Conservation (phyloP, 2,888 invertebrate species). For the Macaria liturata region DNA sequence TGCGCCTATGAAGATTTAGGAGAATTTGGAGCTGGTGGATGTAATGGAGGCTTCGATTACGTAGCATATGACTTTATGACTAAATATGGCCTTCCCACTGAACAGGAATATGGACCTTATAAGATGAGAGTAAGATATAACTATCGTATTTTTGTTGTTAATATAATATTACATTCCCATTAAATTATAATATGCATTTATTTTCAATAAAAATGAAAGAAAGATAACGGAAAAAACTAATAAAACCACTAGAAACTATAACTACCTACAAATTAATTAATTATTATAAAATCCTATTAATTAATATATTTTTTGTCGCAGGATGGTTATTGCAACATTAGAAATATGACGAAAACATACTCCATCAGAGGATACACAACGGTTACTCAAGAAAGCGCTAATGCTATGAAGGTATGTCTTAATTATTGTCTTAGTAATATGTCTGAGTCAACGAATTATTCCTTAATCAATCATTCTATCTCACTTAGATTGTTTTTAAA, state of each 20-base stretch:
- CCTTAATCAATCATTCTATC: too few relatives aligned
- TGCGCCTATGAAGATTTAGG: conserved; percentile 72
- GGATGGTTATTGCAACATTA: conserved; percentile 92
- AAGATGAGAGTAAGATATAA: conserved; percentile 57
- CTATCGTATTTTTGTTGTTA: too few relatives aligned
- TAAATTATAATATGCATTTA: too few relatives aligned
- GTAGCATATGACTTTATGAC: conserved; percentile 94
- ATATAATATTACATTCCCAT: too few relatives aligned
- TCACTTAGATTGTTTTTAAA: too few relatives aligned
- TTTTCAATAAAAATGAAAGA: too few relatives aligned
- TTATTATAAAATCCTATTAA: too few relatives aligned
- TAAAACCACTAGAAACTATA: too few relatives aligned
- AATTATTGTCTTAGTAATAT: not conserved
- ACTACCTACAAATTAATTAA: too few relatives aligned
- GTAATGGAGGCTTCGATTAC: conserved; percentile 95
- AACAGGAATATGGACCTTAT: conserved; percentile 95
- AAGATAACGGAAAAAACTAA: too few relatives aligned
- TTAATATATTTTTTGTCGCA: conserved; percentile 48
- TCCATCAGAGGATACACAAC: conserved; percentile 91
- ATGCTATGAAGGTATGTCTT: conserved; percentile 84
- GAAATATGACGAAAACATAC: conserved; percentile 85
- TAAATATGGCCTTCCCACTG: conserved; percentile 89
- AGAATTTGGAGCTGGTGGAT: conserved; percentile 88
- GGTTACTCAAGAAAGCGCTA: conserved; percentile 87
- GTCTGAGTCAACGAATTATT: too few relatives aligned